These are phyloP conservation scores for Otolemur garnettii DNA, from an alignment of 2,113 vertebrate genomes.

Conservation along the genomic window DNA sequence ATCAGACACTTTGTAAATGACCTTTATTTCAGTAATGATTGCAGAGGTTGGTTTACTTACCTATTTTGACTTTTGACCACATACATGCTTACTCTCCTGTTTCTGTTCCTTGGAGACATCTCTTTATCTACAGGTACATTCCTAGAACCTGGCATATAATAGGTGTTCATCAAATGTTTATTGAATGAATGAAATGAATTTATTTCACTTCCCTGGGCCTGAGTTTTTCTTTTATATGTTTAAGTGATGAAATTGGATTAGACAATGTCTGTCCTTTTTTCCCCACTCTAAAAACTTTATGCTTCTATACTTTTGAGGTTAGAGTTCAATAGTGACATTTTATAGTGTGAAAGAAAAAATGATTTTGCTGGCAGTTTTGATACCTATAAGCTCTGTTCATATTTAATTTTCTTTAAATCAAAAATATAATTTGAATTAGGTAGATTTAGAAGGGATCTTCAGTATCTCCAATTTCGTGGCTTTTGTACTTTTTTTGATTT, in stretches of 20 bases:
- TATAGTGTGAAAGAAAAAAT: conserved; percentile 38
- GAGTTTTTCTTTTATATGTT: conserved; percentile 9
- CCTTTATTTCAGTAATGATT: conserved; percentile 53
- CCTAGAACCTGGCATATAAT: background rate
- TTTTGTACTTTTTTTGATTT: conserved; percentile 37
- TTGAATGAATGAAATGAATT: conserved; percentile 42
- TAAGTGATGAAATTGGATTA: conserved; percentile 52
- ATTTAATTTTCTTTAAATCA: conserved; percentile 1
- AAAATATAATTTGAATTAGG: conserved; percentile 57
- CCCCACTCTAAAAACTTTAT: conserved; percentile 36
- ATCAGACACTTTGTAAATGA: conserved; percentile 24
- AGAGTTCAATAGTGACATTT: conserved; percentile 52
- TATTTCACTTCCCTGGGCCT: conserved; percentile 15
- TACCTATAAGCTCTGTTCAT: conserved; percentile 57
- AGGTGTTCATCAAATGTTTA: conserved; percentile 17
- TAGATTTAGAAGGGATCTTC: conserved; percentile 52
- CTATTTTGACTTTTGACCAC: background rate
- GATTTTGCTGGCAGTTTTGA: conserved; percentile 52
- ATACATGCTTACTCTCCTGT: conserved; percentile 30
- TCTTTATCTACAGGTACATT: background rate
- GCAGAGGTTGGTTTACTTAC: conserved; percentile 52
- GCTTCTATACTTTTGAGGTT: conserved; percentile 50
- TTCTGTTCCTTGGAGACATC: background rate
- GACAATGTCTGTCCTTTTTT: conserved; percentile 32
- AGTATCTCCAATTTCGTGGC: conserved; percentile 37